phyloP scores from a whole-genome alignment of 2,888 invertebrate genomes.

The Eilema griseolum region DNA sequence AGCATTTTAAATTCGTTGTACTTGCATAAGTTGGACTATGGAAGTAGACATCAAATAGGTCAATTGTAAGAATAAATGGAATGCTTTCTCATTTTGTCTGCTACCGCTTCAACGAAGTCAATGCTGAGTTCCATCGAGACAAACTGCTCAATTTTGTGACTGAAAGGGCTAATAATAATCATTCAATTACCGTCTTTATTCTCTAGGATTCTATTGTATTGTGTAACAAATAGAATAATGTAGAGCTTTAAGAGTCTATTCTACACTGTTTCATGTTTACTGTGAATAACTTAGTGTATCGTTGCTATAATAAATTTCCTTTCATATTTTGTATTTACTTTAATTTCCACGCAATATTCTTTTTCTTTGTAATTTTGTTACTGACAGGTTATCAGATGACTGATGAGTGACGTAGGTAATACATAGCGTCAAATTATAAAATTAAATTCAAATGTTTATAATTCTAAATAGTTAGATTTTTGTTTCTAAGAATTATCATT shows the following conservation, averaged over 20 bases:
- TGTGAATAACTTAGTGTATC: not conserved
- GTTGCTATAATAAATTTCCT: not conserved
- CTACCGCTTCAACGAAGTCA: constrained; percentile 25
- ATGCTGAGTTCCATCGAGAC: constrained; percentile 34
- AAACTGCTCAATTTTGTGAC: constrained; percentile 27
- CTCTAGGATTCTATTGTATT: not conserved
- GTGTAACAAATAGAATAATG: not conserved
- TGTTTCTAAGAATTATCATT: constrained; percentile 9
- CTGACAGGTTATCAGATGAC: not conserved
- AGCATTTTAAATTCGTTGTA: constrained; percentile 60
- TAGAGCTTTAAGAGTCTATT: not conserved
- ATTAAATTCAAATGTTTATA: not conserved
- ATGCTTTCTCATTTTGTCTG: constrained; percentile 51
- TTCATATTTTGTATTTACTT: not conserved
- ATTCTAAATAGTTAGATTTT: not conserved
- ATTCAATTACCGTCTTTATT: not conserved
- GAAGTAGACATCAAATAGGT: constrained; percentile 36
- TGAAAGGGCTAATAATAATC: not conserved
- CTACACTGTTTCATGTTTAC: not conserved
- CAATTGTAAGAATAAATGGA: constrained; percentile 41
- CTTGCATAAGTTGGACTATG: constrained; percentile 51
- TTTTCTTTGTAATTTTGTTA: no score
- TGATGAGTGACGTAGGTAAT: not conserved
- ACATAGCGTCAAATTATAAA: not conserved
- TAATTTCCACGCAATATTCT: not conserved